Evolutionary conservation across 2,888 invertebrate genomes (phyloP), one percentile per base, ranked within the genome.

Genomic region (Philereme vetulata): DNA sequence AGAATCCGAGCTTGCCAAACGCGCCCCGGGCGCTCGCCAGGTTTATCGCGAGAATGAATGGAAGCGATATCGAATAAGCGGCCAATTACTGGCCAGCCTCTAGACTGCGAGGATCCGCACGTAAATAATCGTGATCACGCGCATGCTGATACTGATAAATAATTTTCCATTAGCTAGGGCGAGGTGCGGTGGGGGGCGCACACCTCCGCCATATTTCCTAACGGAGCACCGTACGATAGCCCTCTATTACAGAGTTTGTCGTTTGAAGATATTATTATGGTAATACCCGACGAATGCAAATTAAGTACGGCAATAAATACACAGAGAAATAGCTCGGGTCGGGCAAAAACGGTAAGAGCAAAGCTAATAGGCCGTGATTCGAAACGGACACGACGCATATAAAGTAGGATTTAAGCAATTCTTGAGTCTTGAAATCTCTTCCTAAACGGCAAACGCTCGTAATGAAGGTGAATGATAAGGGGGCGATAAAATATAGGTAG

Each of bases 11-110:
- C 70, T 72, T 70, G 77, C 70, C 68, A 75, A 74, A 69, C 71
- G 74, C 67, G 81, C 78, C 78, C 68, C 70, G 69, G 77, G 81
- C 75, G 67, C 70, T 48, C 46, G 48, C 82, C 82, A 77, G 79
- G 80, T 84, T 87, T 90, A 88, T 89, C 88, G 78, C 75, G 77
- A 76, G 81, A 85, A 90, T 91, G 87, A 89, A 89, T 90, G 89
- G 87, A 85, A 75, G 83, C 81, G 86, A 88, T 90, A 88, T 81
- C 84, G 82, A 84, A 85, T 86, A 85, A 85, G 83, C 84, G 85
- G 82, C 84, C 89, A 89, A 89, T 90, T 90, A 90, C 84, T 76
- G 81, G 72, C 72, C 74, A 73, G 71, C 78, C 80, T 79, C 72
- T 76, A 83, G 82, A 82, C 86, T 76, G 80, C 80, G 77, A 79